Base-by-base conservation (phyloP, 2,797 vertebrate species). In the Syndactyla subalaris region DNA sequence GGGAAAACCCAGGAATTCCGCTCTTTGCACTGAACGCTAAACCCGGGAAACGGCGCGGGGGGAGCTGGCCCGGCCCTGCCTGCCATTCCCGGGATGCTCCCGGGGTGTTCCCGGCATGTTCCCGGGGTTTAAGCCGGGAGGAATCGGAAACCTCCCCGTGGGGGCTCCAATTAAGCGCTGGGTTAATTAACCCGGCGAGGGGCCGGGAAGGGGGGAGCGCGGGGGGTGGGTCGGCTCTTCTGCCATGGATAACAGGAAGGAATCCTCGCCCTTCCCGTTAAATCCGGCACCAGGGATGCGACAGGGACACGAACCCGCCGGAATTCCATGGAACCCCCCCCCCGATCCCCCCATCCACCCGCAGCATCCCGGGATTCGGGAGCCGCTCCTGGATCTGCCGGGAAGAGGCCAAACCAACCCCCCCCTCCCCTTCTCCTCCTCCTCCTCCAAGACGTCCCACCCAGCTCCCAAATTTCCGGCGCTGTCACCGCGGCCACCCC, bases 21-120 rank as follows among this genome's bases (percentile, higher is more conserved):
- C 55, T 2, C 36, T 2, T 6, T 1, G 32, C 65, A 3, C 19
- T 8, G 3, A n/a, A 10, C 27, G 6, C 9, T 10, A 9, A 24
- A 3, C 45, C 54, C 15, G 39, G 67, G 5, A 36, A 71, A 26
- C 10, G n/a, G n/a, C 48, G 67, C 22, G 66, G 7, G 17, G 55
- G 43, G 65, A 30, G 30, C 27, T 36, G 27, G 38, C 38, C 59
- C 9, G 27, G 4, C 27, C 38, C 59, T 19, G 18, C 38, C 59
- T 27, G 12, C 17, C 11, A 4, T 7, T 34, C n/a, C 55, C 21
- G 55, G 55, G 14, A 34, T 58, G 15, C 16, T 4, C 16, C 20
- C 41, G 41, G 41, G 13, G 23, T 58, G 21, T 22, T 4, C 16
- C 20, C 41, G 41, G 41, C 12, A 36, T 3, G 2, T 48, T 39